Evolutionary conservation across 1,140 invertebrate species (phyloP), one percentile per base, ranked within the genome.

Genomic region (Sarcophaga peregrina): DNA sequence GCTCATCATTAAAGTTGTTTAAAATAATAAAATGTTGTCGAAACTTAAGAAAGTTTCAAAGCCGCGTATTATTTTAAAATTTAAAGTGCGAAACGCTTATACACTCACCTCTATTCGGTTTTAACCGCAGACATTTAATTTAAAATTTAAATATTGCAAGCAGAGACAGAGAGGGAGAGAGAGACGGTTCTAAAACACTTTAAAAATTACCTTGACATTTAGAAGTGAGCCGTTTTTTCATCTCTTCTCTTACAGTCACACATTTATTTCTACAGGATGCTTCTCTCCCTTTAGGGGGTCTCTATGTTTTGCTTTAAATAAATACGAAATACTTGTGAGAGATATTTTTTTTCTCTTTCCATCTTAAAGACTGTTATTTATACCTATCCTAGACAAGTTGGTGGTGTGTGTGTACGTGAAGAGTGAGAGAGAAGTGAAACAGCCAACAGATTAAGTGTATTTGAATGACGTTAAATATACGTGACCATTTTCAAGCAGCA

Each of bases 121-220:
- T 58, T 58, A 58, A 37, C 25, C 25, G 25, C 25, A 37, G 25
- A 37, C 25, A 37, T 37, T 37, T 37, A 58, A 58, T 58, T 58
- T 58, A 4, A 37, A 37, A 37, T 37, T 37, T 37, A 37, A 37
- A 37, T 37, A 37, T 37, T 37, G 25, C 4, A 37, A 37, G 25
- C 25, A 37, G 25, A 37, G 25, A 37, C 1, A 37, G 25, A 37
- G 25, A 37, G 25, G 4, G 25, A 4, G 25, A 37, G 25, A 37
- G 25, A 37, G 25, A 37, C 25, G 25, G 25, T 4, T 37, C 13
- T 13, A n/a, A 68, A 68, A 68, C n/a, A 68, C 62, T 68, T 68
- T 68, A 68, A 20, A 68, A 68, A 20, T 68, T 68, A 68, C 62
- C 62, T 68, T 68, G 62, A 68, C 62, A 68, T 68, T 68, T 68